A percentile compares a stretch with the other conserved stretches of the same genome.
These are phyloP conservation scores for Austrolebias charrua DNA, from an alignment of 2,797 vertebrate species.

Conservation along the genomic window DNA sequence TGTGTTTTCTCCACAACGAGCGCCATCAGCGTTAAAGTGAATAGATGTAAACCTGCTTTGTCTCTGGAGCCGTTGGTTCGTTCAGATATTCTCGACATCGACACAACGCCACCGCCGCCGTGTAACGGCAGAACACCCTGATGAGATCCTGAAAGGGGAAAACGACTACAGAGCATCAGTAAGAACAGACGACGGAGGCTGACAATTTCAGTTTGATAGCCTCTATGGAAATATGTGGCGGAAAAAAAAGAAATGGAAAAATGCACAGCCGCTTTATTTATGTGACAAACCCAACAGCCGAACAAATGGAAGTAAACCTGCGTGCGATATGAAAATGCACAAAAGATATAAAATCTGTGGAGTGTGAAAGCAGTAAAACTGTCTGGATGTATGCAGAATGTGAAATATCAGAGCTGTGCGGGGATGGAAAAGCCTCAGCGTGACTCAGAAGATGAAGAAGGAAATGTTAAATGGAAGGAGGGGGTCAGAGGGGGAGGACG, in stretches of 20 bases:
- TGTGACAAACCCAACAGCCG: conserved; percentile 40
- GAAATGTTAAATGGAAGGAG: not conserved
- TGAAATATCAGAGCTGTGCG: conserved; percentile 23
- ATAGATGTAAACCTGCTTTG: not conserved
- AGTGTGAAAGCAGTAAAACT: conserved; percentile 40
- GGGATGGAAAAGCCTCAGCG: conserved; percentile 8
- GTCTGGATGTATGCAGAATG: conserved; percentile 38
- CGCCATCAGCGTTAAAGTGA: not conserved
- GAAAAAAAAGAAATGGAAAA: conserved; percentile 38
- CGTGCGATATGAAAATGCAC: conserved; percentile 31
- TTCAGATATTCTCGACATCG: conserved; percentile 12
- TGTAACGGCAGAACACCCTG: conserved; percentile 12
- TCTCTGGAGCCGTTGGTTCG: not conserved
- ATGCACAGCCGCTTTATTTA: conserved; percentile 44
- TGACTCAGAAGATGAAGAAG: conserved; percentile 4
- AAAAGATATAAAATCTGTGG: conserved; percentile 42
- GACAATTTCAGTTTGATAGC: conserved; percentile 29
- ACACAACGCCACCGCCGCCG: not conserved
- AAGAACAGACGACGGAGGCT: conserved; percentile 21
- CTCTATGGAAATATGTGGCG: conserved; percentile 36
- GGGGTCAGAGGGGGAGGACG: conserved; percentile 21
- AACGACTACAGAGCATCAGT: conserved; percentile 15
- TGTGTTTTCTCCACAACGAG: not conserved
- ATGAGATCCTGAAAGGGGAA: conserved; percentile 10
- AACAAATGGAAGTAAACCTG: conserved; percentile 45